Evolutionary conservation across 2,888 invertebrate genomes (phyloP).

Genomic region (Automeris io): DNA sequence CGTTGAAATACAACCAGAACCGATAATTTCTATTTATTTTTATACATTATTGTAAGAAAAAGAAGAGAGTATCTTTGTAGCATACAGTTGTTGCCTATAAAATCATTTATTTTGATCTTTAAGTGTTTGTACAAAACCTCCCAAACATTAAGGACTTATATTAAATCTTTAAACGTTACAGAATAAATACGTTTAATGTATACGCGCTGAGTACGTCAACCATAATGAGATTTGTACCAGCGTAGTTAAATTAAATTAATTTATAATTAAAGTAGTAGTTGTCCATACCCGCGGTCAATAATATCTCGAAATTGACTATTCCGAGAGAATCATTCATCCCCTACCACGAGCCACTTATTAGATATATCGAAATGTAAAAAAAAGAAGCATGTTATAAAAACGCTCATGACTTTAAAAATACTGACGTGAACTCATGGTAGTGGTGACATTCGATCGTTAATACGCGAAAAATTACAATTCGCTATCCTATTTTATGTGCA

Average conservation of each 20-base stretch:
- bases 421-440: constrained; percentile 26
- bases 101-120: no score
- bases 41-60: no score
- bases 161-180: constrained; percentile 27
- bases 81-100: no score
- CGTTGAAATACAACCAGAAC: no score
- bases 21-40: no score
- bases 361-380: constrained; percentile 21
- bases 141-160: constrained; percentile 30
- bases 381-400: constrained; percentile 25
- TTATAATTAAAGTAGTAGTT: constrained; percentile 28
- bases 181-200: constrained; percentile 29
- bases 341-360: constrained; percentile 29
- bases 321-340: constrained; percentile 17
- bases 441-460: constrained; percentile 12
- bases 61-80: no score
- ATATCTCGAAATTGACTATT: constrained; percentile 23
- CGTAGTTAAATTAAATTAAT: constrained; percentile 23
- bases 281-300: constrained; percentile 14
- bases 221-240: constrained; percentile 31
- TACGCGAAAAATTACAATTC: constrained; percentile 25
- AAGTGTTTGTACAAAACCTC: constrained; percentile 28
- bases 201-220: constrained; percentile 30
- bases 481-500: constrained; percentile 48
- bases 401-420: constrained; percentile 21